Conservation (phyloP, 2,113 vertebrate genomes). For the Esox niger region DNA sequence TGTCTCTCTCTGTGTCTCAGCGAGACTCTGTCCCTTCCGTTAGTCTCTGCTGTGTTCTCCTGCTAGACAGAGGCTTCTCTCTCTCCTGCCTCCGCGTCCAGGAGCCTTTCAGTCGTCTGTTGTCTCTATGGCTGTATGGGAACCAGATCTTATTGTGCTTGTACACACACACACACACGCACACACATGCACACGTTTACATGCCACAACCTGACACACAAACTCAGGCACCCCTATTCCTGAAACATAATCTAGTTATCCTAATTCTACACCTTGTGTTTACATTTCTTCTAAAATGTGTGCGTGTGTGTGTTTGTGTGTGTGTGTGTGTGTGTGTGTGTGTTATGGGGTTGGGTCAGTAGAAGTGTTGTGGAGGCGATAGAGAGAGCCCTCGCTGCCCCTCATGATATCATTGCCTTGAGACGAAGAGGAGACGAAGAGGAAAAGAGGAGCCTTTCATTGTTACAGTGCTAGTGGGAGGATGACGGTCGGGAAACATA, state of each 20-base stretch:
- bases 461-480: conserved; percentile 35
- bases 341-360: conserved; percentile 12
- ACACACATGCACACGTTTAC: conserved; percentile 38
- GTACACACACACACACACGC: conserved; percentile 24
- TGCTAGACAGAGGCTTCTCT: conserved; percentile 54
- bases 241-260: conserved; percentile 30
- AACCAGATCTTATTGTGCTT: conserved; percentile 74
- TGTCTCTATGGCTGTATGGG: conserved; percentile 71
- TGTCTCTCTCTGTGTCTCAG: too few species aligned
- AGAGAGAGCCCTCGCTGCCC: conserved; percentile 25
- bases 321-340: conserved; percentile 17
- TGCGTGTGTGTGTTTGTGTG: not conserved
- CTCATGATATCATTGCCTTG: conserved; percentile 49
- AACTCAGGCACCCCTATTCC: not conserved
- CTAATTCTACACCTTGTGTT: conserved; percentile 24
- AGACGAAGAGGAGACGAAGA: too few species aligned
- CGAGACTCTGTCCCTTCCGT: conserved; percentile 10
- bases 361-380: conserved; percentile 4
- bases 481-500: conserved; percentile 43
- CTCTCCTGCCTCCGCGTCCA: conserved; percentile 48
- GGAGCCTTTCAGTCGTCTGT: conserved; percentile 68
- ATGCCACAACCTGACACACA: too few species aligned
- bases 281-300: not conserved
- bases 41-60: conserved; percentile 29
- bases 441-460: conserved; percentile 43